Percentiles rank a stretch among this genome's conserved stretches.
Evolutionary conservation across 2,113 vertebrate genomes (phyloP).

Genomic region (Atlantisia rogersi): DNA sequence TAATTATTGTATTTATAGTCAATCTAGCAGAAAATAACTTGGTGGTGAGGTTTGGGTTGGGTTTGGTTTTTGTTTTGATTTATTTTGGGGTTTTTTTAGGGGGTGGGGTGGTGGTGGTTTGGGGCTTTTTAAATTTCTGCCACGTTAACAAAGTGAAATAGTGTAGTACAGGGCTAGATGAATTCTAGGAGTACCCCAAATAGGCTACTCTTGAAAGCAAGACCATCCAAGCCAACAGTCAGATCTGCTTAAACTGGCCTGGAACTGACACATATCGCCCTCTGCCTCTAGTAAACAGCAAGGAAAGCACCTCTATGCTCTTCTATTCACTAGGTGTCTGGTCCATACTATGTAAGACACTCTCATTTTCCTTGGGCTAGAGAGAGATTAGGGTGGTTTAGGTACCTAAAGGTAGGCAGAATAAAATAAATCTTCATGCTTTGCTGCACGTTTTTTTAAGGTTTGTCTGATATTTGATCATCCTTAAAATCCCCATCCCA

Average conservation of each 20-base stretch:
- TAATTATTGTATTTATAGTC: neutral
- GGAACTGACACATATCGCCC: neutral
- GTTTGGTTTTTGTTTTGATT: too few species aligned
- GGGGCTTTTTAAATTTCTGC: neutral
- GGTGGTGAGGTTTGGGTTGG: fast-evolving
- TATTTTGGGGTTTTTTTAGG: too few species aligned
- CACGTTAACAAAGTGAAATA: neutral
- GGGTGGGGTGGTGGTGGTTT: too few species aligned
- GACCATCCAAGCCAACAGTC: neutral
- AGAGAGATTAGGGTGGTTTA: neutral
- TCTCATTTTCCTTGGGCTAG: neutral
- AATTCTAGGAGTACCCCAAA: neutral
- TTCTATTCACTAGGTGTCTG: neutral
- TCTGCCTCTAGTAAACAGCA: neutral
- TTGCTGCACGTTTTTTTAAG: too few species aligned
- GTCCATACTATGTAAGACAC: neutral
- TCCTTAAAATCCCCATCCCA: too few species aligned
- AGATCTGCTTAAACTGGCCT: neutral
- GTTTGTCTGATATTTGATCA: neutral
- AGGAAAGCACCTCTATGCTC: neutral
- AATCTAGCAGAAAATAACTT: neutral
- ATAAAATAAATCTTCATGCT: too few species aligned
- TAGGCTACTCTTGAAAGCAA: neutral
- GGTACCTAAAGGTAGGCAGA: neutral
- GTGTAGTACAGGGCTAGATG: neutral